These are phyloP conservation scores for Zoanthus gigantus DNA, from an alignment of 92 coral and sea anemone genomes.

Conservation along the genomic window DNA sequence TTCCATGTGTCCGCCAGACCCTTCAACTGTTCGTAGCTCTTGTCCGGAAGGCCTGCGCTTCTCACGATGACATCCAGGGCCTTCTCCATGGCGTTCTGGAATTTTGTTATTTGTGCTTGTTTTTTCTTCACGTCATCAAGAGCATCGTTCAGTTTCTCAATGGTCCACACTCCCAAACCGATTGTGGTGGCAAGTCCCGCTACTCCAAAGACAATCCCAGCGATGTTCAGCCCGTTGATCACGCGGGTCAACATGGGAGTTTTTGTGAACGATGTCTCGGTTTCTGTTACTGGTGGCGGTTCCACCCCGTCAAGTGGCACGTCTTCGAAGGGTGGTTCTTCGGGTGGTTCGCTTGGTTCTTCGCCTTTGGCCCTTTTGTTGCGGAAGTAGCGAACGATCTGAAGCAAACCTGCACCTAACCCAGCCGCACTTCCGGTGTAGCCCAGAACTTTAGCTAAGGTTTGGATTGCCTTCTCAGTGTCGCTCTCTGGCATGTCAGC, in stretches of 20 bases:
- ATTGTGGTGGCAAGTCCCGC: slow-evolving; percentile 71
- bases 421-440: slow-evolving; percentile 30
- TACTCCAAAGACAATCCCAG: slow-evolving; percentile 68
- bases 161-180: slow-evolving; percentile 65
- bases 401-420: neutral
- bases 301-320: slow-evolving; percentile 59
- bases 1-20: slow-evolving; percentile 58
- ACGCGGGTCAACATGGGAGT: slow-evolving; percentile 47
- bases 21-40: slow-evolving; percentile 39
- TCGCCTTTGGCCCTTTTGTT: slow-evolving; percentile 46
- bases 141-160: slow-evolving; percentile 58
- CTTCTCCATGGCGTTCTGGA: slow-evolving; percentile 41
- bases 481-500: slow-evolving; percentile 33
- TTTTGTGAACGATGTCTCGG: slow-evolving; percentile 35
- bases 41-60: slow-evolving; percentile 51
- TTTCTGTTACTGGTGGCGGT: slow-evolving; percentile 15
- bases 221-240: slow-evolving; percentile 58
- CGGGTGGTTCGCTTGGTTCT: slow-evolving; percentile 43
- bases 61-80: slow-evolving; percentile 29
- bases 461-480: slow-evolving; percentile 49
- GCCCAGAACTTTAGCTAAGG: slow-evolving; percentile 43
- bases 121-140: slow-evolving; percentile 58
- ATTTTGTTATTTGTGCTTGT: slow-evolving; percentile 54
- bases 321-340: slow-evolving; percentile 37
- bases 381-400: slow-evolving; percentile 39